phyloP scores from a whole-genome alignment of 2,113 vertebrate genomes.

The Dendrocopos noguchii region DNA sequence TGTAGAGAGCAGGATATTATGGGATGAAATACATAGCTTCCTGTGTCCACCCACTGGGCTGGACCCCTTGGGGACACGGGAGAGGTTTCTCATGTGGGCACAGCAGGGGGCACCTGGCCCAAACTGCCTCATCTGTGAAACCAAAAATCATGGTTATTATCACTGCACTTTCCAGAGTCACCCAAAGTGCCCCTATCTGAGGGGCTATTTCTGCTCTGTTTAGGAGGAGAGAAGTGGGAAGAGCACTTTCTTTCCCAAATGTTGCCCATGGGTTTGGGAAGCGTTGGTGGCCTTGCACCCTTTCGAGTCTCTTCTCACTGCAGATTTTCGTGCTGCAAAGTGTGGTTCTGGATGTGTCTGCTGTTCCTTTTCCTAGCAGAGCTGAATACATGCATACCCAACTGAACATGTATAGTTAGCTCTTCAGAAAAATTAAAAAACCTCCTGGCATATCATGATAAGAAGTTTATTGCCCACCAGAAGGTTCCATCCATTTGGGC shows the following conservation, averaged over 20 bases:
- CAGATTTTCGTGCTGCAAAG: slow-evolving; percentile 25
- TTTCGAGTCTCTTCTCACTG: background rate
- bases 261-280: background rate
- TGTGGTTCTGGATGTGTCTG: background rate
- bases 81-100: too few relatives aligned
- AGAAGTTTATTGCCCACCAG: slow-evolving; percentile 14
- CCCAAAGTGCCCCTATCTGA: background rate
- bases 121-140: too few relatives aligned
- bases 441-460: background rate
- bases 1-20: too few relatives aligned
- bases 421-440: background rate
- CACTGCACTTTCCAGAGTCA: background rate
- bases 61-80: too few relatives aligned
- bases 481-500: background rate
- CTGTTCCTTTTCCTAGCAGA: slow-evolving; percentile 5
- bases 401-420: slow-evolving; percentile 31
- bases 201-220: background rate
- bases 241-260: background rate
- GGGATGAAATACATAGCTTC: too few relatives aligned
- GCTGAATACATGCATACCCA: background rate
- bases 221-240: background rate
- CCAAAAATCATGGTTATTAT: background rate
- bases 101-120: too few relatives aligned
- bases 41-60: too few relatives aligned
- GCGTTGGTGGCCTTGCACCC: background rate